Base-by-base conservation (phyloP, 2,888 invertebrate species). In the Rhaphigaster nebulosa region DNA sequence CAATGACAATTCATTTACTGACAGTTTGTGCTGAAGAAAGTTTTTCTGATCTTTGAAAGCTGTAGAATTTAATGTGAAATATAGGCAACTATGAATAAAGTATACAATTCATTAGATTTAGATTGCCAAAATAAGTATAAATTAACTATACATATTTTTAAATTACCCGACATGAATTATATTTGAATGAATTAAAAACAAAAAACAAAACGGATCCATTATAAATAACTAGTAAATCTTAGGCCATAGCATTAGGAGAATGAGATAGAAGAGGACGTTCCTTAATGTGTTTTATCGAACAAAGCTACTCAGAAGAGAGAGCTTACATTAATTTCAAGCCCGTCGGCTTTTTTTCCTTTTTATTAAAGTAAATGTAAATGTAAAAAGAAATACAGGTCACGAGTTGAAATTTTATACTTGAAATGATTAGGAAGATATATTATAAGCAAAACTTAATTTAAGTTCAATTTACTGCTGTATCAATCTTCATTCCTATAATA, bases 211-310 rank as follows among this genome's bases (percentile, higher is more conserved):
- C 0, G n/a, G 0, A 60, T 13, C 12, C 29, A 29, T 29, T 56
- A 65, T 3, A 65, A 65, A 65, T 65, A 34, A 65, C 15, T 65
- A 34, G 3, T 65, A 65, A 65, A 65, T 65, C 65, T 65, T 15
- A 34, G 65, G 4, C 15, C 65, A 5, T 29, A 34, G 29, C 29
- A 65, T 65, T 65, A 65, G 34, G 65, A 34, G 29, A 65, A 60
- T 60, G n/a, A 60, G n/a, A 65, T 34, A 34, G 65, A 65, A 65
- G 29, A 18, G n/a, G 29, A 65, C 23, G 65, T 18, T 18, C 18
- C 65, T 65, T 65, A 65, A 65, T 65, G 65, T 29, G 65, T 65
- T 65, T 65, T 65, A 65, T 65, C 65, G 29, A 65, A 65, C 65
- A 65, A 65, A 65, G 65, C 65, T 15, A 34, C 29, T 65, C 18